These are phyloP conservation scores for Neodiprion pinetum DNA, from an alignment of 1,140 invertebrate genomes.

Conservation along the genomic window DNA sequence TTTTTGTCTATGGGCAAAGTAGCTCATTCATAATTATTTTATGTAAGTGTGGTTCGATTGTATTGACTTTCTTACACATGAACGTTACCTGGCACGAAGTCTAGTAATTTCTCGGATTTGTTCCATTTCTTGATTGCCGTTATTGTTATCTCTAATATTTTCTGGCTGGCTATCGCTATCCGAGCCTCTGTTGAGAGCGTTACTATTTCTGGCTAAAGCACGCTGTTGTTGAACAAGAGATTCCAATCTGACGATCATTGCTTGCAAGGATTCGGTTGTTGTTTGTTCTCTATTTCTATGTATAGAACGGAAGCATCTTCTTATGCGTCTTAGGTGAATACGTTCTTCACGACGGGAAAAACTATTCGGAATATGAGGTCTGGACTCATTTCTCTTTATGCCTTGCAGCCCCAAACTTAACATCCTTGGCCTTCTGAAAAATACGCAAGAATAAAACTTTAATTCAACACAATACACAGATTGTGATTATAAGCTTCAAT, in stretches of 20 bases:
- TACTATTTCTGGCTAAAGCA: conserved; percentile 31
- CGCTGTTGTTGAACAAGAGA: conserved; percentile 44
- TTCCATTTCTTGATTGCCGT: conserved; percentile 36
- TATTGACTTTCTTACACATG: no score
- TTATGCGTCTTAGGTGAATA: no score
- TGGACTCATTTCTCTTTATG: conserved; percentile 29
- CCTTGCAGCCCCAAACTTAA: conserved; percentile 26
- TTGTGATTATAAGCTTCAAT: conserved; percentile 6
- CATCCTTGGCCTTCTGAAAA: conserved; percentile 24
- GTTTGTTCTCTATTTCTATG: conserved; percentile 27
- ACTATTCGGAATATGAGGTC: conserved; percentile 28
- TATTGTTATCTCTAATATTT: conserved; percentile 22
- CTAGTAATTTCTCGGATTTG: conserved; percentile 41
- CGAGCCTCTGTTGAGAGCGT: conserved; percentile 23
- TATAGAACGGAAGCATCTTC: background rate
- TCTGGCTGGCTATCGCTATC: conserved; percentile 31
- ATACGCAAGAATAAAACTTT: background rate
- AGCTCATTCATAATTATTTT: no score
- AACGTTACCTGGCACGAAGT: conserved; percentile 39
- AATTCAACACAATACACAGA: conserved; percentile 5
- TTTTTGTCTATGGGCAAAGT: no score
- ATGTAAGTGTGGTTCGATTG: no score
- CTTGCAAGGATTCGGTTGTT: conserved; percentile 38
- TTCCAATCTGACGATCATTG: conserved; percentile 47
- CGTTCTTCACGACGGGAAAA: conserved; percentile 22